Evolutionary conservation across 2,113 vertebrate genomes (phyloP).

Genomic region (Gymnorhina tibicen): DNA sequence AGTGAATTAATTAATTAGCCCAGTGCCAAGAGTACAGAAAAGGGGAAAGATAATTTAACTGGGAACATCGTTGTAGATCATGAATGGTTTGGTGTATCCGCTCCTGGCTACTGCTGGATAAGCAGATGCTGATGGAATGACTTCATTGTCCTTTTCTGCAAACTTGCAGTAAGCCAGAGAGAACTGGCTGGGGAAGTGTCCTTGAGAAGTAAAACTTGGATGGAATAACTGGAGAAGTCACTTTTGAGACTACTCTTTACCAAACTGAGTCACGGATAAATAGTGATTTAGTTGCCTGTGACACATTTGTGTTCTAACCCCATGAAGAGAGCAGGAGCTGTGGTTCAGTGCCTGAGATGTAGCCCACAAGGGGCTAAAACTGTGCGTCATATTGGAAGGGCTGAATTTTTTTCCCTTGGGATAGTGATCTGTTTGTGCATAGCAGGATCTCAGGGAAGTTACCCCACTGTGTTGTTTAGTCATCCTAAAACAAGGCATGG

Average conservation of each 20-base stretch:
- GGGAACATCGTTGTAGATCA: background rate
- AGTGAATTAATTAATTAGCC: background rate
- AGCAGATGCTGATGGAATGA: background rate
- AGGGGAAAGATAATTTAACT: background rate
- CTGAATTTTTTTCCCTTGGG: background rate
- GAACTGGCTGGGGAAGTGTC: background rate
- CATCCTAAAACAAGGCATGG: background rate
- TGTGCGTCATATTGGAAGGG: background rate
- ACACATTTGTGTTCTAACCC: background rate
- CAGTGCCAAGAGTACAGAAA: background rate
- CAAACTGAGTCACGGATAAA: background rate
- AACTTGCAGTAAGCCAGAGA: background rate
- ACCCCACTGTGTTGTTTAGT: background rate
- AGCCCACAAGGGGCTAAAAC: background rate
- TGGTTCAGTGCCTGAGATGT: background rate
- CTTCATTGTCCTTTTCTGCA: background rate
- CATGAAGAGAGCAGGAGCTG: background rate
- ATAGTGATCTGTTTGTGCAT: background rate
- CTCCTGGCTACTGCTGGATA: background rate
- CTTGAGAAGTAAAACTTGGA: background rate
- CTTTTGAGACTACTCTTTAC: background rate
- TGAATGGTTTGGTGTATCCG: background rate
- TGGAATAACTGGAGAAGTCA: background rate
- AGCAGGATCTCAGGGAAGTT: accelerated
- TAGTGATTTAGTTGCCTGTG: background rate